These are phyloP conservation scores for Lutjanus argentimaculatus DNA, from an alignment of 2,797 vertebrate species.

Conservation along the genomic window DNA sequence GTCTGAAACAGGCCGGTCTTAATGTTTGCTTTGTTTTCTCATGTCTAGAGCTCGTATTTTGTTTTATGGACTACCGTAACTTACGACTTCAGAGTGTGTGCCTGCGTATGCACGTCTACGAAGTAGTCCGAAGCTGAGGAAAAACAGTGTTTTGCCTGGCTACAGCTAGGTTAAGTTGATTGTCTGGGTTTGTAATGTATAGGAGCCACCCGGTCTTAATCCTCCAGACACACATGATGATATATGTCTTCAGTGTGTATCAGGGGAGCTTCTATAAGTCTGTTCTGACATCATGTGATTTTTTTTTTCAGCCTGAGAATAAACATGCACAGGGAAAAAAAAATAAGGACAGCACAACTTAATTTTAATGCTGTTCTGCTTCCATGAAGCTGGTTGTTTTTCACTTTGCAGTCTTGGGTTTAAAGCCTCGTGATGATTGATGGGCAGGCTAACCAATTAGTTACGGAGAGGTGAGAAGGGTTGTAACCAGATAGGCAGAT, in stretches of 20 bases:
- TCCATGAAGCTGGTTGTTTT: conserved; percentile 38
- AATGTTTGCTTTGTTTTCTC: conserved; percentile 58
- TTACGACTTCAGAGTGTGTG: conserved; percentile 43
- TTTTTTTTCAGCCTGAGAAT: conserved; percentile 15
- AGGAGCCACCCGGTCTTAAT: conserved; percentile 46
- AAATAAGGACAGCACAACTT: neutral
- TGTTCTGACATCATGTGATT: conserved; percentile 4
- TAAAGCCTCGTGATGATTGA: conserved; percentile 72
- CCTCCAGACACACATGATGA: conserved; percentile 45
- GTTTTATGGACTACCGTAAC: conserved; percentile 74
- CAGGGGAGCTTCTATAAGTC: conserved; percentile 41
- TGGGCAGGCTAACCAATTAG: conserved; percentile 78
- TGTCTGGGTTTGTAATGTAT: conserved; percentile 56
- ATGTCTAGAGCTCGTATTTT: conserved; percentile 56
- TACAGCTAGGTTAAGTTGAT: conserved; percentile 52
- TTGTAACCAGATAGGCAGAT: conserved; percentile 81
- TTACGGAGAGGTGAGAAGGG: conserved; percentile 79
- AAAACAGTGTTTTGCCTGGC: conserved; percentile 38
- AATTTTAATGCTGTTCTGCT: conserved; percentile 11
- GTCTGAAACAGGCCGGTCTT: conserved; percentile 55
- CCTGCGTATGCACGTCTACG: conserved; percentile 21
- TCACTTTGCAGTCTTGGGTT: conserved; percentile 34
- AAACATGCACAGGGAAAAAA: neutral
- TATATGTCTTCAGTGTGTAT: conserved; percentile 26
- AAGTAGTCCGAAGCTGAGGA: neutral